Conservation (phyloP, 2,113 vertebrate species). For the Indicator maculatus region DNA sequence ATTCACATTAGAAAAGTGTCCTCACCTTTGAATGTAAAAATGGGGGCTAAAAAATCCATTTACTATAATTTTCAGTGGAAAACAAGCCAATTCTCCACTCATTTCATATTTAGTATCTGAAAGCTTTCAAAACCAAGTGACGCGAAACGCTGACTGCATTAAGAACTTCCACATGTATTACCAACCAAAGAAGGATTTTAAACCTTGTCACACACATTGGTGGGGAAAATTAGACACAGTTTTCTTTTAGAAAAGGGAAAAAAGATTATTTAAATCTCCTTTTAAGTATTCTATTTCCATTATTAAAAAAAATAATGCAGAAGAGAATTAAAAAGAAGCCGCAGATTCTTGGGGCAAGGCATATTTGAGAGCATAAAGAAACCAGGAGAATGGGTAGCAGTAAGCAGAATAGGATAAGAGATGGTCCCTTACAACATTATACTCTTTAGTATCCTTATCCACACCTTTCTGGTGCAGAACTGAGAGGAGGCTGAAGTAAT, state of each 20-base stretch:
- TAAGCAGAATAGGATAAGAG: not conserved
- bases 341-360: not conserved
- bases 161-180: slow-evolving; percentile 6
- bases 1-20: slow-evolving; percentile 15
- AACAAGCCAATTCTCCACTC: slow-evolving; percentile 47
- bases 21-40: slow-evolving; percentile 43
- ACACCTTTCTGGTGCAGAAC: not conserved
- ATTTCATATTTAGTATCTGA: slow-evolving; percentile 24
- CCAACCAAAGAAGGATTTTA: slow-evolving; percentile 37
- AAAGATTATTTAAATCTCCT: slow-evolving; percentile 7
- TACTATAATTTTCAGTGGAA: slow-evolving; percentile 35
- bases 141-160: not conserved
- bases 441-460: not conserved
- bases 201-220: slow-evolving; percentile 1
- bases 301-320: not conserved
- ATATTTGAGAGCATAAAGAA: not conserved
- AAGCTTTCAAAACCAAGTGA: slow-evolving; percentile 7
- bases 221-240: not conserved
- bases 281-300: slow-evolving; percentile 16
- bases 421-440: not conserved
- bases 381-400: not conserved
- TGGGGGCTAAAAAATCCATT: not conserved
- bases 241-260: slow-evolving; percentile 30
- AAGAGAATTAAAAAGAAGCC: slow-evolving; percentile 1
- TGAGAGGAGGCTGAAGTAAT: not conserved